These are phyloP conservation scores for Sturnira hondurensis DNA, from an alignment of 2,113 vertebrate genomes.

Conservation along the genomic window DNA sequence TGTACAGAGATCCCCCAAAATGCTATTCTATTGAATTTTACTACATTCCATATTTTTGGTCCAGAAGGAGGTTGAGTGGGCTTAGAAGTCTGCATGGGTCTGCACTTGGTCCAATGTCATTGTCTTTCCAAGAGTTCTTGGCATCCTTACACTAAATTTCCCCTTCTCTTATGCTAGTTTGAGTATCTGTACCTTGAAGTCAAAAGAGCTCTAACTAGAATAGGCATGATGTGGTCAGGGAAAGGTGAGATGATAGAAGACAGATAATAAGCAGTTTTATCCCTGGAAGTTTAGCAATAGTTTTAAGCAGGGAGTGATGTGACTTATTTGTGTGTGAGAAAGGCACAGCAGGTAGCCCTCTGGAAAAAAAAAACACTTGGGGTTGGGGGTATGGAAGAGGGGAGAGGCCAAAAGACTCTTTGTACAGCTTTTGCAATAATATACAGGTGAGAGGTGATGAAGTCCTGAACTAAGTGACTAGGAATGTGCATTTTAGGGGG, in stretches of 20 bases:
- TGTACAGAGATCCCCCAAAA: neutral
- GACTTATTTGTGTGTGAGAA: neutral
- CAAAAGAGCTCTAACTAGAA: neutral
- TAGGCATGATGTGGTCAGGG: neutral
- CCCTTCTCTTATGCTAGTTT: neutral
- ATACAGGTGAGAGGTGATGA: neutral
- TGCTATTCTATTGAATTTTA: neutral
- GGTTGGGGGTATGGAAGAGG: neutral
- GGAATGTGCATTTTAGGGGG: neutral
- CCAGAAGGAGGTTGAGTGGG: neutral
- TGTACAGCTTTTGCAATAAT: neutral
- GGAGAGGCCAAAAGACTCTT: neutral
- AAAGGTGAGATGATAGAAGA: neutral
- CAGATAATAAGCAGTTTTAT: neutral
- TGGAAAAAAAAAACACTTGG: neutral
- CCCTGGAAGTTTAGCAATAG: neutral
- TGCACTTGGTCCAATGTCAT: neutral
- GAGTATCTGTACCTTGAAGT: neutral
- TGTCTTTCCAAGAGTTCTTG: constrained; percentile 26
- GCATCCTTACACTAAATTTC: neutral
- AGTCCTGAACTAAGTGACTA: neutral
- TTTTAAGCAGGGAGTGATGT: neutral
- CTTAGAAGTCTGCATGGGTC: neutral
- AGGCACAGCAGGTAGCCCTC: neutral
- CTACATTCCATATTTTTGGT: neutral